These are phyloP conservation scores for Drosophila seclusa DNA, from an alignment of 2,888 invertebrate species.

Conservation along the genomic window DNA sequence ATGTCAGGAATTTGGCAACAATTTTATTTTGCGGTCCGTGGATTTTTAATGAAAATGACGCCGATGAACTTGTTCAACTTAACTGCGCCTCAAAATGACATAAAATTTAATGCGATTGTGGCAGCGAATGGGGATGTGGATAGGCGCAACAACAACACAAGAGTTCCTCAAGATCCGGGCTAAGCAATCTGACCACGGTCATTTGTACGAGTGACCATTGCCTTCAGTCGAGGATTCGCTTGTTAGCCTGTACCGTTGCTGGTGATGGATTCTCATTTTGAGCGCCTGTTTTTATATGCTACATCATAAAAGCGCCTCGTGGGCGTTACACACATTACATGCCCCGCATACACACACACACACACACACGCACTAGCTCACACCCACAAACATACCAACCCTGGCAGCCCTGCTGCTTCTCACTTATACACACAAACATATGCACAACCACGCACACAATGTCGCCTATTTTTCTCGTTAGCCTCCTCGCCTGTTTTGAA, in stretches of 20 bases:
- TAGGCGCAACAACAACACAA: constrained; percentile 14
- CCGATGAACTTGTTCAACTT: constrained; percentile 70
- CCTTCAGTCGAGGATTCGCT: constrained; percentile 35
- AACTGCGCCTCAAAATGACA: constrained; percentile 72
- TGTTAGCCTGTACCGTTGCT: constrained; percentile 59
- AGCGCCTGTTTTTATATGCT: constrained; percentile 70
- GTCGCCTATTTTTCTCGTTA: constrained; percentile 41
- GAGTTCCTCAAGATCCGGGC: constrained; percentile 38
- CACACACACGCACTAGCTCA: constrained; percentile 3
- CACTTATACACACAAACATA: constrained; percentile 23
- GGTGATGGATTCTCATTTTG: constrained; percentile 76
- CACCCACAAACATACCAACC: neutral
- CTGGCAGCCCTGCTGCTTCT: neutral
- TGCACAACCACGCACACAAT: constrained; percentile 26
- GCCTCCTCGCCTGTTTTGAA: constrained; percentile 54
- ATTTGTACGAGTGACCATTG: constrained; percentile 51
- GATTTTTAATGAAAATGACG: constrained; percentile 58
- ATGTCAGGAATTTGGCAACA: constrained; percentile 52
- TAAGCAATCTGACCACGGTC: constrained; percentile 58
- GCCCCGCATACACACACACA: constrained; percentile 21
- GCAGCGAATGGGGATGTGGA: constrained; percentile 5
- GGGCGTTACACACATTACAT: constrained; percentile 72
- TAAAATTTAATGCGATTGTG: constrained; percentile 69
- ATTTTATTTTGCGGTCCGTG: constrained; percentile 18
- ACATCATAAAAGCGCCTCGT: constrained; percentile 68